Percentiles rank a stretch among this genome's conserved stretches.
These are phyloP conservation scores for Phrynocephalus versicolor DNA, from an alignment of 2,113 vertebrate genomes.

Conservation along the genomic window DNA sequence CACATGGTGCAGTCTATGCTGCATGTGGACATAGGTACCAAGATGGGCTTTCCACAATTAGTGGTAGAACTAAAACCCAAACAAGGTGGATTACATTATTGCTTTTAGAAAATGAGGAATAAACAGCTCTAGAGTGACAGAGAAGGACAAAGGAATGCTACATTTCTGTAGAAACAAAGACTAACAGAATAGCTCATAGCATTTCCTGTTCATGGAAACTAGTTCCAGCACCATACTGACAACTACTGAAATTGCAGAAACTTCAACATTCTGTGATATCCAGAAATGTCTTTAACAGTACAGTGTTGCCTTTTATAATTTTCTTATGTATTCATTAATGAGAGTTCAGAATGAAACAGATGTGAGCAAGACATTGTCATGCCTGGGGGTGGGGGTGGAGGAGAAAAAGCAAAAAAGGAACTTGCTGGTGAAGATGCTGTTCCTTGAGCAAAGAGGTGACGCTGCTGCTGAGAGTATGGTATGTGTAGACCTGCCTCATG, in stretches of 20 bases:
- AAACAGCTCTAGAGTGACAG: neutral
- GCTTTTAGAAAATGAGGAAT: neutral
- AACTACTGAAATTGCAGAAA: neutral
- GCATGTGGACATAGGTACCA: neutral
- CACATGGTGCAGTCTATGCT: neutral
- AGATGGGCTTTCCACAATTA: neutral
- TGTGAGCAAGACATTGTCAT: neutral
- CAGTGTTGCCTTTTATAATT: neutral
- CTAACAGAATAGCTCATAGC: neutral
- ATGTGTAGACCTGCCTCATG: neutral
- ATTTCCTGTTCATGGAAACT: neutral
- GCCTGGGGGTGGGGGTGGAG: too few relatives aligned
- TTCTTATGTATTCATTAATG: neutral
- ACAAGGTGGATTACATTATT: neutral
- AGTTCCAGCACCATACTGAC: neutral
- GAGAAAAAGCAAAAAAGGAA: neutral
- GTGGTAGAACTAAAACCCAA: neutral
- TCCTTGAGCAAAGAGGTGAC: neutral
- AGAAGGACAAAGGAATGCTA: neutral
- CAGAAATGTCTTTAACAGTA: neutral
- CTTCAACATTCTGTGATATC: neutral
- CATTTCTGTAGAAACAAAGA: neutral
- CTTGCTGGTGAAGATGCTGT: neutral
- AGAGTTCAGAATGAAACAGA: neutral
- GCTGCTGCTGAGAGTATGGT: neutral